Evolutionary conservation across 2,797 vertebrate species (phyloP).

Genomic region (Sylvia borin): DNA sequence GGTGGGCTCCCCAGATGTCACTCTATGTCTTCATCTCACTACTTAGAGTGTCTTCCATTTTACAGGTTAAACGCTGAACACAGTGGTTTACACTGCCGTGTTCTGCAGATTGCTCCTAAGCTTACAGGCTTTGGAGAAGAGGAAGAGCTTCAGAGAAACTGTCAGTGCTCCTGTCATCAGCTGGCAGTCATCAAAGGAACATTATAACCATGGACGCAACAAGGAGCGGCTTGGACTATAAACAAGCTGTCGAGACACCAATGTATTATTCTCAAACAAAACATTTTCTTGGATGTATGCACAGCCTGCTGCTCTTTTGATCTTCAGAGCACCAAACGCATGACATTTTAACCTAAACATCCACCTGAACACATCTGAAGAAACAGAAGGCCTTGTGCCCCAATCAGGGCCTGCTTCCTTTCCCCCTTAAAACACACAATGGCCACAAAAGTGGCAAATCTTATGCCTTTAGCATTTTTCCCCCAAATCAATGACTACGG

Average conservation of each 20-base stretch:
- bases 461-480: not conserved
- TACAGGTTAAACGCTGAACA: not conserved
- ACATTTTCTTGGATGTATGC: not conserved
- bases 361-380: not conserved
- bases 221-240: not conserved
- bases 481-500: not conserved
- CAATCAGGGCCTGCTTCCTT: not conserved
- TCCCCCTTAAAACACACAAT: not conserved
- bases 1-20: not conserved
- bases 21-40: not conserved
- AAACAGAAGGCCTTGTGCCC: not conserved
- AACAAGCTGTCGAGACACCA: not conserved
- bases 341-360: not conserved
- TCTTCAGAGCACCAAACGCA: not conserved
- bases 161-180: not conserved
- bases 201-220: not conserved
- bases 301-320: not conserved
- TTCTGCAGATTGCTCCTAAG: not conserved
- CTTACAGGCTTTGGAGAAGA: not conserved
- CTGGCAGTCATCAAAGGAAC: not conserved
- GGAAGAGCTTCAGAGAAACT: not conserved
- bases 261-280: not conserved
- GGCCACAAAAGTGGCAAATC: not conserved
- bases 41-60: not conserved
- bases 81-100: fast-evolving